Evolutionary conservation across 2,888 invertebrate species (phyloP).

Genomic region (Gerris lacustris): DNA sequence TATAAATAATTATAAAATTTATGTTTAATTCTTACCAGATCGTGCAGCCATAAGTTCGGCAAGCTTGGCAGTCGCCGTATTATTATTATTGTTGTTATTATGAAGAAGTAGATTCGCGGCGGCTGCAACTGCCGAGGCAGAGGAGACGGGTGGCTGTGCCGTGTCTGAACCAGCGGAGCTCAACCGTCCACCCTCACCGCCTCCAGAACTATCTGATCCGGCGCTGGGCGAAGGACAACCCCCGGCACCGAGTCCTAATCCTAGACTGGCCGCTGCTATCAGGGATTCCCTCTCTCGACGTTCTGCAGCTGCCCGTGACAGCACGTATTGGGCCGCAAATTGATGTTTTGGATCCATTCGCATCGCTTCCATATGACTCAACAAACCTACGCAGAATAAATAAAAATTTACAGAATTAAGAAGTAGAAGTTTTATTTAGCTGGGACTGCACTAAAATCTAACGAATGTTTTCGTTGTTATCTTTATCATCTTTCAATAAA

Average conservation of each 20-base stretch:
- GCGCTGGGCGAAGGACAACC: constrained; percentile 49
- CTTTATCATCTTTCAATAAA: no score
- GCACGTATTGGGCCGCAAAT: constrained; percentile 85
- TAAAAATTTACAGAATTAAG: not conserved
- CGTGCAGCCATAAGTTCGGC: constrained; percentile 33
- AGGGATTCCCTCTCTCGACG: constrained; percentile 69
- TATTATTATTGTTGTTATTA: constrained; percentile 52
- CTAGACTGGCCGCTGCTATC: constrained; percentile 43
- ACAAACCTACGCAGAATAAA: constrained; percentile 52
- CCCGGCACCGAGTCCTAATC: constrained; percentile 23
- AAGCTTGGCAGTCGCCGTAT: constrained; percentile 37
- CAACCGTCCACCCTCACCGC: constrained; percentile 57
- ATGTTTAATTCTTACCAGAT: constrained; percentile 25
- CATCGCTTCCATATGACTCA: constrained; percentile 93
- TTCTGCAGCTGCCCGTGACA: constrained; percentile 81
- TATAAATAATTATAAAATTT: no score
- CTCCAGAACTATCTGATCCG: constrained; percentile 69
- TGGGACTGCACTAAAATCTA: no score
- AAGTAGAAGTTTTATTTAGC: no score
- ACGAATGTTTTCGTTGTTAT: no score
- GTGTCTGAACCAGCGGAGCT: constrained; percentile 44
- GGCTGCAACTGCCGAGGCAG: constrained; percentile 61
- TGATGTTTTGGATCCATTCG: constrained; percentile 93
- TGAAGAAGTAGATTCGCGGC: constrained; percentile 36
- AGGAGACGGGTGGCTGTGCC: constrained; percentile 44